These are phyloP conservation scores for Popillia japonica DNA, from an alignment of 1,140 invertebrate species.

Conservation along the genomic window DNA sequence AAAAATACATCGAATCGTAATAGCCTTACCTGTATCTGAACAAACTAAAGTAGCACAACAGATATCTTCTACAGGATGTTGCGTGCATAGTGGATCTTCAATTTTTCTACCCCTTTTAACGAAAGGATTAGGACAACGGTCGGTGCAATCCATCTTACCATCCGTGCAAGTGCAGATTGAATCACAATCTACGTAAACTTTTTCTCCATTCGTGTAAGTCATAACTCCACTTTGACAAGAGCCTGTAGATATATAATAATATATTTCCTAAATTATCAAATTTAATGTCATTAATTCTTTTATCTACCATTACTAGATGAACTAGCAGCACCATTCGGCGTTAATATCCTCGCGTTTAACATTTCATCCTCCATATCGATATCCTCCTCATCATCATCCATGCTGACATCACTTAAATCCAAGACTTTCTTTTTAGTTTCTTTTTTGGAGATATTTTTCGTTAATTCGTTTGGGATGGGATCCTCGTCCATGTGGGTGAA, in stretches of 20 bases:
- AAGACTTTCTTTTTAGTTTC: constrained; percentile 44
- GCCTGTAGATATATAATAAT: constrained; percentile 46
- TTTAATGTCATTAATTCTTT: not conserved
- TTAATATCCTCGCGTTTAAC: constrained; percentile 2
- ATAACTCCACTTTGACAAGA: constrained; percentile 55
- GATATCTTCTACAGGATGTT: constrained; percentile 74
- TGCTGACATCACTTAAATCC: constrained; percentile 73
- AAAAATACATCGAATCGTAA: not conserved
- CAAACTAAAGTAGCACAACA: constrained; percentile 80
- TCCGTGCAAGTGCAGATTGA: constrained; percentile 73
- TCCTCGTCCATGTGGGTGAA: constrained; percentile 50
- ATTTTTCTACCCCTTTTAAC: constrained; percentile 69
- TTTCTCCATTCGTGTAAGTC: constrained; percentile 66
- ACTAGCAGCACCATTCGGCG: not conserved
- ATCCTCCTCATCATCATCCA: constrained; percentile 71
- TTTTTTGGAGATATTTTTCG: constrained; percentile 40
- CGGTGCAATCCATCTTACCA: constrained; percentile 72
- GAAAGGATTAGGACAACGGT: constrained; percentile 70
- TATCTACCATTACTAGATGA: constrained; percentile 1
- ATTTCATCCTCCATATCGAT: constrained; percentile 46
- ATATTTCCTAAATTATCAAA: not conserved
- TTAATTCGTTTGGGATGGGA: constrained; percentile 44
- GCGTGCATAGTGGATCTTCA: constrained; percentile 76
- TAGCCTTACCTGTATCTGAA: constrained; percentile 62
- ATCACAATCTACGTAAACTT: constrained; percentile 73